Conservation (phyloP, 1,140 invertebrate species). For the Mesaphorura yosii region DNA sequence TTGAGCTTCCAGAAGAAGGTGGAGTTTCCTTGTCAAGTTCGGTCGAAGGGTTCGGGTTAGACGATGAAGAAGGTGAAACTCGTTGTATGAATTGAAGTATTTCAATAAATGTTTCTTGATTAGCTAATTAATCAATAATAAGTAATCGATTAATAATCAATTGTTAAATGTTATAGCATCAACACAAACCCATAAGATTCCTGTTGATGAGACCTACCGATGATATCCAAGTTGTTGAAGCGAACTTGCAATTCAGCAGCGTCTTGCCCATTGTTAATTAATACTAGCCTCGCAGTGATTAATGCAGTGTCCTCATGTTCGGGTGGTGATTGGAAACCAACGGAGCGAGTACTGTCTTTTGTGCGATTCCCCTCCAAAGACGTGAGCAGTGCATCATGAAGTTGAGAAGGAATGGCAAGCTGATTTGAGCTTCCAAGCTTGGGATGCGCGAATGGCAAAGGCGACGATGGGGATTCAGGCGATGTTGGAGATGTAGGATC, state of each 20-base stretch:
- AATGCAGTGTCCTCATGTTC: constrained; percentile 68
- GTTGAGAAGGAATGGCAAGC: constrained; percentile 24
- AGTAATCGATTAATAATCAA: too few relatives aligned
- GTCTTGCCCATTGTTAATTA: constrained; percentile 39
- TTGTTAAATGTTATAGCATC: constrained; percentile 9
- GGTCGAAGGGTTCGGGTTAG: not conserved
- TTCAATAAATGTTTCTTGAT: constrained; percentile 90
- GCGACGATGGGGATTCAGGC: constrained; percentile 35
- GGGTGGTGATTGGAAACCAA: constrained; percentile 31
- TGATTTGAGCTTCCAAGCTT: constrained; percentile 15
- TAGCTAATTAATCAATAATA: constrained; percentile 56
- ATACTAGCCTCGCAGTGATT: constrained; percentile 70
- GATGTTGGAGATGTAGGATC: constrained; percentile 74
- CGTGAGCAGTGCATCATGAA: constrained; percentile 26
- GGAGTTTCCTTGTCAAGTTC: constrained; percentile 2
- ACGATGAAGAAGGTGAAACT: constrained; percentile 43
- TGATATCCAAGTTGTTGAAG: constrained; percentile 89
- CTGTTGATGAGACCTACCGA: constrained; percentile 55
- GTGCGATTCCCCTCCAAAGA: constrained; percentile 31
- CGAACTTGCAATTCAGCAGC: constrained; percentile 65
- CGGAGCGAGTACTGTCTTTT: constrained; percentile 1
- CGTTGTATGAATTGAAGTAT: constrained; percentile 72
- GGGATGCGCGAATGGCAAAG: constrained; percentile 16
- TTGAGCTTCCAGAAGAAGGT: not conserved
- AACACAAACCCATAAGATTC: not conserved